Base-by-base conservation (phyloP, 2,797 vertebrate species). In the Catharus ustulatus region DNA sequence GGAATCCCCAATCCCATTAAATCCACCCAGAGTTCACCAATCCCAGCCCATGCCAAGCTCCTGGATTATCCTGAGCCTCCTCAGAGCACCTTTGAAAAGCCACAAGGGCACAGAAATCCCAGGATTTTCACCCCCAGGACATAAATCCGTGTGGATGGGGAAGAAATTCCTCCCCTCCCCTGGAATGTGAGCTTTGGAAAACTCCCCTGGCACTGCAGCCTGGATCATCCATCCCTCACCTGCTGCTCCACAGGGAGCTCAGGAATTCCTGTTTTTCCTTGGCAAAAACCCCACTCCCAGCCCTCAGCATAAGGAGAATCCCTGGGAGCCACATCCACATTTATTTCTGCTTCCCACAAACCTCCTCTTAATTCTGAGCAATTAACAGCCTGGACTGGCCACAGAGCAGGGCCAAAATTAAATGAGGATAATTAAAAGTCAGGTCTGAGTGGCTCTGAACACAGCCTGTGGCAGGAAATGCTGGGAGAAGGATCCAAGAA, bases 321-420 rank as follows among this genome's bases (percentile, higher is more conserved):
- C 19, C 3, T 10, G 45, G 32, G 11, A 51, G 52, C 32, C 52
- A n/a, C 16, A 40, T 3, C 29, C 20, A 24, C 13, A 0, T 26
- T 66, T 20, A 15, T 30, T 34, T 2, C 43, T 36, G 45, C 45
- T 66, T 29, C 24, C n/a, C 76, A 23, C 27, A 29, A 51, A 73
- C 5, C 58, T 12, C 7, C 43, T 43, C 51, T 19, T 30, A 4
- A 32, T 46, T n/a, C 13, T 1, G 29, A 24, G 21, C 45, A 24
- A 23, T 38, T 23, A 19, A 16, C 0, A 2, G 34, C 34, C 43
- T 6, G 36, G 48, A 16, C 3, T 16, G 82, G 16, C 51, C 62
- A 15, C 7, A n/a, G 32, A 23, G 5, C 4, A 1, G 4, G 11
- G 8, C 3, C 4, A 42, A 8, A 5, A 15, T 3, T 3, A 1